These are phyloP conservation scores for Lamellibrachia satsuma DNA, from an alignment of 2,888 invertebrate genomes.

Conservation along the genomic window DNA sequence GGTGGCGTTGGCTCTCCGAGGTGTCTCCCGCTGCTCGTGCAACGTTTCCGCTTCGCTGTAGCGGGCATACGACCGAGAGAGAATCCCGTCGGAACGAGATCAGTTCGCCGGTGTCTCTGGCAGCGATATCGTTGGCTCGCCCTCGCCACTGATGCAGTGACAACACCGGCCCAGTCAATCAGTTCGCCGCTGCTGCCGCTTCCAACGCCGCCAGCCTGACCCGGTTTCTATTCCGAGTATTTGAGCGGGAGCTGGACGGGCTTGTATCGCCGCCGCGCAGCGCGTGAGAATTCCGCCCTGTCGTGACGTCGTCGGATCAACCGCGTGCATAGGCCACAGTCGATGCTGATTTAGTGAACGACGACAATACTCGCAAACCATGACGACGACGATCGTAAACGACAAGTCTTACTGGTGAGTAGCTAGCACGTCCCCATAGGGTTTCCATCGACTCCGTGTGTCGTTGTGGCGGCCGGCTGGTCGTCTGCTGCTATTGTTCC, in stretches of 20 bases:
- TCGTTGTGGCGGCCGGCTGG: neutral
- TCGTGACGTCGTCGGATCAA: neutral
- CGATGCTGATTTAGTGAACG: neutral
- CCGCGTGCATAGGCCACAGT: neutral
- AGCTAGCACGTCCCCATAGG: neutral
- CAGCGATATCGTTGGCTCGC: neutral
- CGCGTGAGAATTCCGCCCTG: neutral
- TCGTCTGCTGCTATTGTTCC: neutral
- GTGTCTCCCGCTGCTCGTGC: neutral
- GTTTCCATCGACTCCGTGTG: neutral
- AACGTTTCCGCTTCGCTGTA: neutral
- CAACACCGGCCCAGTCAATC: neutral
- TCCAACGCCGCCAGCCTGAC: neutral
- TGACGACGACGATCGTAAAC: conserved; percentile 12
- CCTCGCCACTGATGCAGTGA: neutral
- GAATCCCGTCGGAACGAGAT: neutral
- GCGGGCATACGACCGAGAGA: neutral
- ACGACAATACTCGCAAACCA: neutral
- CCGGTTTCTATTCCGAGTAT: conserved; percentile 13
- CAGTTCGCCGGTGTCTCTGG: neutral
- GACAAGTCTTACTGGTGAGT: conserved; percentile 13
- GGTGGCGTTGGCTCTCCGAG: neutral
- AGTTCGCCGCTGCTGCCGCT: neutral
- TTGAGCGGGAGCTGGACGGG: neutral
- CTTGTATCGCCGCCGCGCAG: neutral